These are phyloP conservation scores for Cyprichromis sp. DNA, from an alignment of 2,113 vertebrate species.

Conservation along the genomic window DNA sequence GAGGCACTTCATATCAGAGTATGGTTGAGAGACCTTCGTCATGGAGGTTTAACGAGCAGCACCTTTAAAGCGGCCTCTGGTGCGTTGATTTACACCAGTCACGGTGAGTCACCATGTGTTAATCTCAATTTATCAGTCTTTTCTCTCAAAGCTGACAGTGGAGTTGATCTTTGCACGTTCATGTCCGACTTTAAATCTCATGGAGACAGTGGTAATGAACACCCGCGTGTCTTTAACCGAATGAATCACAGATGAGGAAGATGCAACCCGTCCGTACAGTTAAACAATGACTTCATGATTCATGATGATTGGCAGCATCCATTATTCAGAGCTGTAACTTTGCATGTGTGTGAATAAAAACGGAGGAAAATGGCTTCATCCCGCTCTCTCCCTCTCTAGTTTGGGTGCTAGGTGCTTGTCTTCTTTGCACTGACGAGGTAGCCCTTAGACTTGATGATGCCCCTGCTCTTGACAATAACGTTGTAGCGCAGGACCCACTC, in stretches of 20 bases:
- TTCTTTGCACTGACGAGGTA: conserved; percentile 90
- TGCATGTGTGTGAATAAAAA: neutral
- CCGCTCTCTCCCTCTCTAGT: neutral
- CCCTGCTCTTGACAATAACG: conserved; percentile 94
- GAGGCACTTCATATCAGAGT: conserved; percentile 53
- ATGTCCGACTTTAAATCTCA: neutral
- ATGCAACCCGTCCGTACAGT: neutral
- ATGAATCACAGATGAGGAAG: neutral
- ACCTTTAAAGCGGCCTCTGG: neutral
- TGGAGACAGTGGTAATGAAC: neutral
- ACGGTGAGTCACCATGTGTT: neutral
- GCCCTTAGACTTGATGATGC: conserved; percentile 97
- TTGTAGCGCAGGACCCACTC: conserved; percentile 95
- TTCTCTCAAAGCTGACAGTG: neutral
- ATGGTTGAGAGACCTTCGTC: neutral
- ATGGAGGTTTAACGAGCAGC: neutral
- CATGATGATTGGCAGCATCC: neutral
- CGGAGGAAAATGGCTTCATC: conserved; percentile 44
- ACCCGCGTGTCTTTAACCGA: neutral
- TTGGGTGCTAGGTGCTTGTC: conserved; percentile 56
- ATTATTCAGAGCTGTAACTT: neutral
- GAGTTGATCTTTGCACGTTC: neutral
- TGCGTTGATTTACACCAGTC: neutral
- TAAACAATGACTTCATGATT: neutral
- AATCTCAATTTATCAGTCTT: neutral